These are phyloP conservation scores for Galbula dea DNA, from an alignment of 2,113 vertebrate genomes.

Conservation along the genomic window DNA sequence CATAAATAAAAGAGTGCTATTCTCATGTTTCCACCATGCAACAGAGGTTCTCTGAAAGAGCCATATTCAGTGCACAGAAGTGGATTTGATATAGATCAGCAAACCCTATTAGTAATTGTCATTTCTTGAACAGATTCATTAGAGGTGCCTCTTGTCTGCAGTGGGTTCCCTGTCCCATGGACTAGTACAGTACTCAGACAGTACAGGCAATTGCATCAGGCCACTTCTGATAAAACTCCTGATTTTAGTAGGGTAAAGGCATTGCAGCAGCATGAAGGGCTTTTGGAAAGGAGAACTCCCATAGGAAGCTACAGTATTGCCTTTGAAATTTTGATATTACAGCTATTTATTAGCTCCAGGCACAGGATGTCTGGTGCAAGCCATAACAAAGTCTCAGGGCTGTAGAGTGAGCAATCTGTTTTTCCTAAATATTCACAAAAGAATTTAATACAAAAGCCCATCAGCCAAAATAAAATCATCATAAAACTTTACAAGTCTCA, in stretches of 20 bases:
- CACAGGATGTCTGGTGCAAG: background rate
- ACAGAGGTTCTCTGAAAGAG: background rate
- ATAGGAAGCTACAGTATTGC: background rate
- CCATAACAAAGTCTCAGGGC: background rate
- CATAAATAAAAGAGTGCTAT: background rate
- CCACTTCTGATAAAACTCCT: background rate
- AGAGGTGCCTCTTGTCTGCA: background rate
- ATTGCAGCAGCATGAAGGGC: background rate
- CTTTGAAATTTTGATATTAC: background rate
- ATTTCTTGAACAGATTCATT: background rate
- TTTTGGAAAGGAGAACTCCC: background rate
- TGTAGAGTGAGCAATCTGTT: background rate
- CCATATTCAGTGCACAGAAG: background rate
- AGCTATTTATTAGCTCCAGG: background rate
- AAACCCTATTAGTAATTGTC: background rate
- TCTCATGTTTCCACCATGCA: background rate
- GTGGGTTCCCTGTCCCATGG: background rate
- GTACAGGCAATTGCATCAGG: background rate
- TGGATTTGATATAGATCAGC: background rate
- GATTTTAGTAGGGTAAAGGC: background rate
- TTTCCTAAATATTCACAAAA: background rate
- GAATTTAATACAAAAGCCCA: background rate
- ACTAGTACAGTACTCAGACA: background rate
- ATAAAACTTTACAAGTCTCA: background rate
- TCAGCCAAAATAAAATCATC: background rate